Evolutionary conservation across 2,797 vertebrate genomes (phyloP).

Genomic region (Alcedo quadribrachys): DNA sequence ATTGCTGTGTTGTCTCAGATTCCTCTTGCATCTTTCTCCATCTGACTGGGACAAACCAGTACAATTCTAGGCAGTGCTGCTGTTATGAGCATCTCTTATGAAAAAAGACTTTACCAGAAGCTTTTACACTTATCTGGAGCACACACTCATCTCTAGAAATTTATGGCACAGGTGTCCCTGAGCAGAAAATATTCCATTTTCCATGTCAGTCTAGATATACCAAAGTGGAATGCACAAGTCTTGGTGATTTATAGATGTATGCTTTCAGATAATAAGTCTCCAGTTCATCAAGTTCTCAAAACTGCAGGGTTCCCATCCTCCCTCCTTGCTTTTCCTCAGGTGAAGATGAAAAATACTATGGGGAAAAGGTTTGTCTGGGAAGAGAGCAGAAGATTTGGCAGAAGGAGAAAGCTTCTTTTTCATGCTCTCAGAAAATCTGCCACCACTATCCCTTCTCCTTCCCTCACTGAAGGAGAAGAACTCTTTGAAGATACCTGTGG

Average conservation of each 20-base stretch:
- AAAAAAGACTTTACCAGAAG: not conserved
- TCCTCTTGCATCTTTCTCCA: not conserved
- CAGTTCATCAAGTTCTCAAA: not conserved
- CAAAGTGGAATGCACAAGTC: not conserved
- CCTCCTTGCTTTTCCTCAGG: not conserved
- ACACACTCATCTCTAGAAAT: not conserved
- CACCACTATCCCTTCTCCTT: not conserved
- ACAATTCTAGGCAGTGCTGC: not conserved
- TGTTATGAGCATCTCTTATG: not conserved
- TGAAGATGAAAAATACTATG: not conserved
- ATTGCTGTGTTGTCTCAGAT: not conserved
- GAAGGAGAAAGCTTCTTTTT: not conserved
- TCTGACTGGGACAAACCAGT: not conserved
- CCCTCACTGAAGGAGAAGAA: not conserved
- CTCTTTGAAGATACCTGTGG: not conserved
- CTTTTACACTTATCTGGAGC: not conserved
- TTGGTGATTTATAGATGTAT: not conserved
- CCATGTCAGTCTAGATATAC: not conserved
- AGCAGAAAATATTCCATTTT: not conserved
- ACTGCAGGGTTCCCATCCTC: not conserved
- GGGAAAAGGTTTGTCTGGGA: not conserved
- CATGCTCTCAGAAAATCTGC: not conserved
- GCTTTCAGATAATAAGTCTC: not conserved
- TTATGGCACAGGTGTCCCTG: not conserved
- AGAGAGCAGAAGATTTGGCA: not conserved